These are phyloP conservation scores for Arctocebus calabarensis DNA, from an alignment of 2,797 vertebrate genomes.

Conservation along the genomic window DNA sequence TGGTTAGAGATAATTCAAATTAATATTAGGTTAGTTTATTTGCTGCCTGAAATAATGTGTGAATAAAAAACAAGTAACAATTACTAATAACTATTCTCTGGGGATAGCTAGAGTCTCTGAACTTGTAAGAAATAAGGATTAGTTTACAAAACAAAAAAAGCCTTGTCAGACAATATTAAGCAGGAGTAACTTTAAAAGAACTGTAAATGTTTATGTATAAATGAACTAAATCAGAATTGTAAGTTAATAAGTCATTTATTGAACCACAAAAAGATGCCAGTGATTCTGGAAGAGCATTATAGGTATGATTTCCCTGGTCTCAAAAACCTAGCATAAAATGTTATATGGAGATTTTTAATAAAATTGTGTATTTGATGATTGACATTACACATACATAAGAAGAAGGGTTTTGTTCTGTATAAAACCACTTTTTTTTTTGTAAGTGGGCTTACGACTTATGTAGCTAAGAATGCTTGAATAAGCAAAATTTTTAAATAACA, in stretches of 20 bases:
- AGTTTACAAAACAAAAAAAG: background rate
- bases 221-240: background rate
- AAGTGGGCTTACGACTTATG: background rate
- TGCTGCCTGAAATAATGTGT: conserved; percentile 23
- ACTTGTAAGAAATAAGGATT: background rate
- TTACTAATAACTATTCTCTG: background rate
- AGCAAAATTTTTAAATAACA: background rate
- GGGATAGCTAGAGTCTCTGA: background rate
- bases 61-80: conserved; percentile 4
- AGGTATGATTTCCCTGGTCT: background rate
- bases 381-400: background rate
- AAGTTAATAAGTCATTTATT: background rate
- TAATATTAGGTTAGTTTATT: background rate
- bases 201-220: background rate
- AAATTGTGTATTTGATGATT: background rate
- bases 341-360: background rate
- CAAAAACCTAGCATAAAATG: background rate
- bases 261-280: background rate
- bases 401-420: background rate
- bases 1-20: background rate
- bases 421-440: too few relatives aligned
- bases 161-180: background rate
- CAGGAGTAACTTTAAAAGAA: background rate
- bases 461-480: background rate
- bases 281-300: background rate